phyloP scores from a whole-genome alignment of 2,797 vertebrate genomes.

The Nothura maculosa region DNA sequence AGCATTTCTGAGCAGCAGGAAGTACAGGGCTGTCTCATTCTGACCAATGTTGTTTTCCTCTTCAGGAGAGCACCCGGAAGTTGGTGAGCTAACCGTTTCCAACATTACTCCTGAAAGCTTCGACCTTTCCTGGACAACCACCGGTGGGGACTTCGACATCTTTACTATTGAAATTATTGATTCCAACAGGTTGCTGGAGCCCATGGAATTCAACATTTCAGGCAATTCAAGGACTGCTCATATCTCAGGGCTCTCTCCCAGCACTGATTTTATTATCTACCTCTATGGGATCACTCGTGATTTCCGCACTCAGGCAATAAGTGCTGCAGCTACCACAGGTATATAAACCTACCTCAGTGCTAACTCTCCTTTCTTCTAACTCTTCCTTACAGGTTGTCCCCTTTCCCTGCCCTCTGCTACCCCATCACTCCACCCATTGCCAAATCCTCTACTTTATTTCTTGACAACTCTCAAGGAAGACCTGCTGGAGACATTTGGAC shows the following conservation, averaged over 20 bases:
- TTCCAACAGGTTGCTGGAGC: conserved; percentile 93
- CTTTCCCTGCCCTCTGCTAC: not conserved
- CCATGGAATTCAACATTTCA: conserved; percentile 89
- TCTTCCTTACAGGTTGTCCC: conserved; percentile 71
- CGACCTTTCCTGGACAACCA: conserved; percentile 90
- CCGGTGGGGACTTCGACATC: conserved; percentile 84
- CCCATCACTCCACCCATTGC: not conserved
- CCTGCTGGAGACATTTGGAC: not conserved
- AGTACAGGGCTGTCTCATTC: not conserved
- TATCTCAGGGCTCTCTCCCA: conserved; percentile 91
- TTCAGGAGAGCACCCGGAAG: conserved; percentile 87
- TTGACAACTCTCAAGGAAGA: not conserved
- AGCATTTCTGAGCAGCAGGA: not conserved
- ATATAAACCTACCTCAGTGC: conserved; percentile 64
- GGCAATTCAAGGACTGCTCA: conserved; percentile 82
- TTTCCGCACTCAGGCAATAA: conserved; percentile 87
- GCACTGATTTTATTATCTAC: conserved; percentile 95
- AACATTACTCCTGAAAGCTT: conserved; percentile 92
- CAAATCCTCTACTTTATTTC: not conserved
- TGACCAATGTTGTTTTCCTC: conserved; percentile 76
- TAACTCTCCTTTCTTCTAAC: conserved; percentile 43
- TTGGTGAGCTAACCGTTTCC: conserved; percentile 89
- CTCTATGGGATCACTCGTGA: conserved; percentile 89
- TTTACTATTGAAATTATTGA: conserved; percentile 98
- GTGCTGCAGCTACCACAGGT: conserved; percentile 93